A percentile compares a stretch with the other conserved stretches of the same genome.
These are phyloP conservation scores for Lerista edwardsae DNA, from an alignment of 2,797 vertebrate genomes.

Conservation along the genomic window DNA sequence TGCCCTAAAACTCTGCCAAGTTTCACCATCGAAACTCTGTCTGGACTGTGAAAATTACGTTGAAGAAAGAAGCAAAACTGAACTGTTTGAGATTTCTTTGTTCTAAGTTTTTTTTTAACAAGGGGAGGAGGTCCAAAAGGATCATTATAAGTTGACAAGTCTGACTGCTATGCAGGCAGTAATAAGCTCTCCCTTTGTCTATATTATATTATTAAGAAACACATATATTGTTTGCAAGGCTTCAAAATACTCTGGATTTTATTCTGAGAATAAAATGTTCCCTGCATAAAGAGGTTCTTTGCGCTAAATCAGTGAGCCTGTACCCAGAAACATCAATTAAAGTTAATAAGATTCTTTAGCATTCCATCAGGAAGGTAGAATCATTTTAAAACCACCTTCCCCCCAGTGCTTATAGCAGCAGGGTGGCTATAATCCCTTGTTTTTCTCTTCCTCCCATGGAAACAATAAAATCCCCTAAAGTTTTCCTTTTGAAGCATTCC, in stretches of 20 bases:
- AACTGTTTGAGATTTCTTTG: constrained; percentile 49
- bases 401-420: constrained; percentile 15
- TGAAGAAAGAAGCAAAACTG: constrained; percentile 55
- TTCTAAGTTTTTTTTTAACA: constrained; percentile 7
- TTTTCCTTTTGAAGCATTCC: constrained; percentile 61
- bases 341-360: constrained; percentile 63
- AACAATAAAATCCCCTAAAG: constrained; percentile 39
- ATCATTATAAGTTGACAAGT: constrained; percentile 36
- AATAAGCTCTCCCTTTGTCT: constrained; percentile 60
- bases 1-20: neutral
- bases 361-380: constrained; percentile 39
- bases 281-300: constrained; percentile 51
- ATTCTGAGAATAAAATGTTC: constrained; percentile 71
- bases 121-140: neutral
- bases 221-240: constrained; percentile 61
- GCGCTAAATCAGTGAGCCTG: constrained; percentile 69
- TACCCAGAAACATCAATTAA: constrained; percentile 68
- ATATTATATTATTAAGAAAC: constrained; percentile 69
- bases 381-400: constrained; percentile 23
- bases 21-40: neutral
- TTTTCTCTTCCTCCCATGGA: constrained; percentile 43
- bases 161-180: constrained; percentile 52
- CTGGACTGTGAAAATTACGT: constrained; percentile 36
- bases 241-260: constrained; percentile 51
- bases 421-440: constrained; percentile 43